phyloP scores from a whole-genome alignment of 2,888 invertebrate species.

The Elysia crispata region DNA sequence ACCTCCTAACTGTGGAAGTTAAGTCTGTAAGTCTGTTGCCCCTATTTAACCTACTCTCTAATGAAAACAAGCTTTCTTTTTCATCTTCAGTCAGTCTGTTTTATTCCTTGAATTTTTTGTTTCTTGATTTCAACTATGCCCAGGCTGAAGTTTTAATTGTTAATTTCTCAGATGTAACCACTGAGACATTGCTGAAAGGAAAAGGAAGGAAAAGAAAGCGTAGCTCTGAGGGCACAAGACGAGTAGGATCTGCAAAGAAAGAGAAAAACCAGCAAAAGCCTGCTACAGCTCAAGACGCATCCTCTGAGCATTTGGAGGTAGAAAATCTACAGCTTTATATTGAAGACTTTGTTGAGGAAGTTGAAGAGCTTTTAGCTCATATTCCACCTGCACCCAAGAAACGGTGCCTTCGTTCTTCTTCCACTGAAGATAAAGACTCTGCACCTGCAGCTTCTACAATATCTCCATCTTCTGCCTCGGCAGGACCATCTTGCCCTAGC shows the following conservation, averaged over 20 bases:
- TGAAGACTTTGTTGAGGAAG: slow-evolving; percentile 42
- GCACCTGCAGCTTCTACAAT: not conserved
- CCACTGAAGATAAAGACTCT: slow-evolving; percentile 49
- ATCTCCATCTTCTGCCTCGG: slow-evolving; percentile 48
- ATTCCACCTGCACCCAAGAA: slow-evolving; percentile 44
- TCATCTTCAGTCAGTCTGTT: too few relatives aligned
- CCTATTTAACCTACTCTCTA: too few relatives aligned
- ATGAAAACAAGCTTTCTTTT: too few relatives aligned
- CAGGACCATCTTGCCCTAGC: slow-evolving; percentile 5
- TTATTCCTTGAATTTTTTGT: too few relatives aligned
- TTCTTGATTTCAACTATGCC: too few relatives aligned
- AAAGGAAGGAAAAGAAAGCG: slow-evolving; percentile 29
- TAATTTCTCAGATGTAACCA: too few relatives aligned
- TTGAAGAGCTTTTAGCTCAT: slow-evolving; percentile 30
- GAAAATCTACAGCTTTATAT: not conserved
- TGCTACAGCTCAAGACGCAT: not conserved
- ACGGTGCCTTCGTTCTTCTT: slow-evolving; percentile 50
- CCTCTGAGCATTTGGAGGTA: slow-evolving; percentile 9
- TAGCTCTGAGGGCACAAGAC: not conserved
- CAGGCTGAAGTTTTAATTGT: too few relatives aligned
- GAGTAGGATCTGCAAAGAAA: slow-evolving; percentile 12
- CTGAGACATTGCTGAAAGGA: slow-evolving; percentile 3
- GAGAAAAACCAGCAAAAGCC: slow-evolving; percentile 2
- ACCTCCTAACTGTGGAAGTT: too few relatives aligned
- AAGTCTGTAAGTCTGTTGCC: too few relatives aligned